A percentile compares a stretch with the other conserved stretches of the same genome.
Evolutionary conservation across 2,113 vertebrate genomes (phyloP).

Genomic region (Phrynosoma blainvillii): DNA sequence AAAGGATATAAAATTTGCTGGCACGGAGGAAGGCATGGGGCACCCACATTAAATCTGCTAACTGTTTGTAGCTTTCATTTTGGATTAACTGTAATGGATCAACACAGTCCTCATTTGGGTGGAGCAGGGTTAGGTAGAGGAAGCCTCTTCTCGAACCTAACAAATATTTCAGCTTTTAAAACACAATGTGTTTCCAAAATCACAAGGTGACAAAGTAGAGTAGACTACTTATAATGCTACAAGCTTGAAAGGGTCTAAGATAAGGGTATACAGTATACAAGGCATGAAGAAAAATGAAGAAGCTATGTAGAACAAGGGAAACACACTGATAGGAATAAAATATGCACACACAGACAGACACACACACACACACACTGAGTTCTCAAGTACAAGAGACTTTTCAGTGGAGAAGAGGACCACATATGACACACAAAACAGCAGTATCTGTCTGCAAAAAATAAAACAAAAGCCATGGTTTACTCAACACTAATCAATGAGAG

Average conservation of each 20-base stretch:
- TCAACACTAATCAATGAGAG: constrained; percentile 24
- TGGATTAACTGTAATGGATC: not conserved
- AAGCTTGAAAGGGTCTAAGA: not conserved
- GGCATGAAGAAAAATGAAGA: not conserved
- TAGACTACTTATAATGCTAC: constrained; percentile 1
- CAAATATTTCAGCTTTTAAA: not conserved
- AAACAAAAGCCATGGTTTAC: not conserved
- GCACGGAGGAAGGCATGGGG: too few relatives aligned
- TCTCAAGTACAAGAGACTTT: not conserved
- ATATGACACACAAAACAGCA: not conserved
- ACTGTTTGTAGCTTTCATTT: not conserved
- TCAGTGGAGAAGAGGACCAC: rapidly evolving
- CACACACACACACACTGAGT: not conserved
- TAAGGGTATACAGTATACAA: not conserved
- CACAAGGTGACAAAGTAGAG: constrained; percentile 1
- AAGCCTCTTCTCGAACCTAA: not conserved
- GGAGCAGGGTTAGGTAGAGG: too few relatives aligned
- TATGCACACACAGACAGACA: not conserved
- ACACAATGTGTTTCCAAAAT: not conserved
- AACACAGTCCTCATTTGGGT: not conserved
- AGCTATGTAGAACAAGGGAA: not conserved
- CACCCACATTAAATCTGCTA: not conserved
- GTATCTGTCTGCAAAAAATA: constrained; percentile 17
- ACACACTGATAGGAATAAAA: not conserved
- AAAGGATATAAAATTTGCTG: not conserved